phyloP scores from a whole-genome alignment of 2,888 invertebrate species.

The Callyntrura sp. region DNA sequence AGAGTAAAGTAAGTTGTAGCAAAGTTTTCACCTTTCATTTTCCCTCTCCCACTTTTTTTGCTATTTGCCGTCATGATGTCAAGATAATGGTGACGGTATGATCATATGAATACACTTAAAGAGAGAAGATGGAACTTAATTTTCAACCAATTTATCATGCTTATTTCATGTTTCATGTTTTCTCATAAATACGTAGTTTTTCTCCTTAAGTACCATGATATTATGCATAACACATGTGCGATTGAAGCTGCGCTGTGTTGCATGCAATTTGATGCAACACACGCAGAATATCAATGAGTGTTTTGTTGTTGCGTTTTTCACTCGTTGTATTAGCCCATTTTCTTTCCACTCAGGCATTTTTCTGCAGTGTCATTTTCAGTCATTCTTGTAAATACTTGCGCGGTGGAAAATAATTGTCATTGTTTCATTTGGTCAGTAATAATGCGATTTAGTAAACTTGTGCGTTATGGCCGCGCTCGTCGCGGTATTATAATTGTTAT shows the following conservation, averaged over 20 bases:
- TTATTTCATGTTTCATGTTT: constrained; percentile 50
- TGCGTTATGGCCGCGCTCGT: constrained; percentile 15
- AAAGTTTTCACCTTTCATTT: constrained; percentile 35
- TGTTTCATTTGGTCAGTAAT: constrained; percentile 34
- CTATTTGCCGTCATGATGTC: constrained; percentile 38
- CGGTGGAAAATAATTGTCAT: constrained; percentile 33
- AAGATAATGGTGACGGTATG: not conserved
- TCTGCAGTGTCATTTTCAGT: constrained; percentile 54
- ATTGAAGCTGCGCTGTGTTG: constrained; percentile 35
- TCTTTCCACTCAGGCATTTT: constrained; percentile 34
- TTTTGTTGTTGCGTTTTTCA: constrained; percentile 19
- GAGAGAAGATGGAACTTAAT: constrained; percentile 39
- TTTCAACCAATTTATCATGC: constrained; percentile 64
- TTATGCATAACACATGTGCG: not conserved
- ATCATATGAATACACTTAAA: not conserved
- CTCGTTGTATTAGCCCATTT: constrained; percentile 51
- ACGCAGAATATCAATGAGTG: constrained; percentile 64
- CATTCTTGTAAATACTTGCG: constrained; percentile 35
- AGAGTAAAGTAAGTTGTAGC: not conserved
- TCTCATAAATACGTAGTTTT: constrained; percentile 52
- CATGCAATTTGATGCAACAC: constrained; percentile 47
- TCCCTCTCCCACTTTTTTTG: constrained; percentile 18
- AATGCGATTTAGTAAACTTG: constrained; percentile 48
- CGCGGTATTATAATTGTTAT: constrained; percentile 49
- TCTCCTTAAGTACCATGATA: constrained; percentile 1